Percentiles rank a stretch among this genome's conserved stretches.
phyloP scores from a whole-genome alignment of 2,888 invertebrate genomes.

The Physocephala rufipes region DNA sequence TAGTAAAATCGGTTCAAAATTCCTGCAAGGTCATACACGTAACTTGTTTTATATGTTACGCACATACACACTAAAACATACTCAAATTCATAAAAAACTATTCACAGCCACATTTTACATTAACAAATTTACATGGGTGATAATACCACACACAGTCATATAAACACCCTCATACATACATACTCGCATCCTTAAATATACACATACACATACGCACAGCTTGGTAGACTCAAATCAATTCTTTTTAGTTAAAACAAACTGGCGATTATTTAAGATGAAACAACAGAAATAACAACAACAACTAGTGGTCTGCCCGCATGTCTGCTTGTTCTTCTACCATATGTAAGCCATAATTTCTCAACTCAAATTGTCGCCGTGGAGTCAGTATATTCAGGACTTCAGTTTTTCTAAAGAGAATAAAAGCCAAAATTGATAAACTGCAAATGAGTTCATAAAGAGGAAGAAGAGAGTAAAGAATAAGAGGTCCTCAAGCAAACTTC shows the following conservation, averaged over 20 bases:
- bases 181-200: background rate
- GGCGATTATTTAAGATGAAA: background rate
- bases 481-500: background rate
- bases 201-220: background rate
- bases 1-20: too few species aligned
- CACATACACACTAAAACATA: too few species aligned
- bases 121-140: too few species aligned
- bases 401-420: constrained; percentile 22
- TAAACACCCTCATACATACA: background rate
- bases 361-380: constrained; percentile 34
- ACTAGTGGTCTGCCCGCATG: background rate
- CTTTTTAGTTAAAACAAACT: background rate
- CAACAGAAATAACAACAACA: constrained; percentile 3
- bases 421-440: constrained; percentile 6
- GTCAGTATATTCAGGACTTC: constrained; percentile 16
- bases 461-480: background rate
- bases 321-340: background rate
- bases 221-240: background rate
- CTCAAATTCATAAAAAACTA: too few species aligned
- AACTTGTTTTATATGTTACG: too few species aligned
- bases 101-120: too few species aligned
- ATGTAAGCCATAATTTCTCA: constrained; percentile 37
- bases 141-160: too few species aligned
- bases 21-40: too few species aligned
- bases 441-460: constrained; percentile 12